Conservation (phyloP, 1,140 invertebrate species). For the Leptopilina boulardi region DNA sequence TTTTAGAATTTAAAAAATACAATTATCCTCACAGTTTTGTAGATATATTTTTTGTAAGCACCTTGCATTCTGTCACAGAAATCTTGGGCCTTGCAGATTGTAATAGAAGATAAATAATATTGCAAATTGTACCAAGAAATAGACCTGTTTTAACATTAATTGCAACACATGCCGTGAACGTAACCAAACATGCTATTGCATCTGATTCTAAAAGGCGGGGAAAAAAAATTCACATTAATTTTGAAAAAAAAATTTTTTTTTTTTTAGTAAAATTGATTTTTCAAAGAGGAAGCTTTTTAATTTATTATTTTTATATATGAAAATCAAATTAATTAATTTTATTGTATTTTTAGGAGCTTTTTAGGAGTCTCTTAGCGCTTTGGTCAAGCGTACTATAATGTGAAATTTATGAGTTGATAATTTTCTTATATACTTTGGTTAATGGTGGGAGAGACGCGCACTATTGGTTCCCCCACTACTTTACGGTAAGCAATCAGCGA, state of each 20-base stretch:
- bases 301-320: too few relatives aligned
- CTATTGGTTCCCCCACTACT: too few relatives aligned
- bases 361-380: too few relatives aligned
- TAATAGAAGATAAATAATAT: conserved; percentile 80
- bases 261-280: conserved; percentile 17
- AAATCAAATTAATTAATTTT: too few relatives aligned
- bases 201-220: conserved; percentile 80
- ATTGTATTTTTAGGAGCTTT: too few relatives aligned
- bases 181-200: conserved; percentile 76
- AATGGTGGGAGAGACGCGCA: too few relatives aligned
- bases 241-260: conserved; percentile 32
- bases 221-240: conserved; percentile 6
- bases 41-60: conserved; percentile 55
- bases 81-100: conserved; percentile 73
- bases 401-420: too few relatives aligned
- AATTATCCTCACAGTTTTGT: conserved; percentile 32
- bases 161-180: conserved; percentile 78
- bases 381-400: too few relatives aligned
- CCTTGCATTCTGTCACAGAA: conserved; percentile 67
- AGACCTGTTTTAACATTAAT: conserved; percentile 83
- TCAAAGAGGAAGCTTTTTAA: neutral
- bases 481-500: too few relatives aligned
- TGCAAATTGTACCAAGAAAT: conserved; percentile 80
- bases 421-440: too few relatives aligned
- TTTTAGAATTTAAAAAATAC: neutral